These are phyloP conservation scores for Sphinx pinastri DNA, from an alignment of 2,888 invertebrate species.

Conservation along the genomic window DNA sequence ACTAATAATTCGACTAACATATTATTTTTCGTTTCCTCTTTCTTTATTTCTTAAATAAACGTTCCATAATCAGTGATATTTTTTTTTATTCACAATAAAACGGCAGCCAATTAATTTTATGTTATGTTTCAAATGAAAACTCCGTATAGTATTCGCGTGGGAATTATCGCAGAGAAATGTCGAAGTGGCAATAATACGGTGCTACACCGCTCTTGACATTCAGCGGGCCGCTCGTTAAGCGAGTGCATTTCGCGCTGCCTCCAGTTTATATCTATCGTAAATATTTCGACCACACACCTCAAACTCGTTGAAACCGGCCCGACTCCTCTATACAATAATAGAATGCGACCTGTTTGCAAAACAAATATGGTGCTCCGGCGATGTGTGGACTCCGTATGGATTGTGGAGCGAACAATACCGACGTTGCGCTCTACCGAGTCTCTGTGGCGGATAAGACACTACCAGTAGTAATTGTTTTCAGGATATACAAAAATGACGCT, in stretches of 20 bases:
- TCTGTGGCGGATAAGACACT: too few species aligned
- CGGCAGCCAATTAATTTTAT: too few species aligned
- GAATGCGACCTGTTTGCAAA: conserved; percentile 12
- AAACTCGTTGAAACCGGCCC: conserved; percentile 8
- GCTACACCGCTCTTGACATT: neutral
- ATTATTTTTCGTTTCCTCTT: too few species aligned
- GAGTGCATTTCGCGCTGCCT: conserved; percentile 32
- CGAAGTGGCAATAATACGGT: neutral
- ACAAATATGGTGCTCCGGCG: conserved; percentile 5
- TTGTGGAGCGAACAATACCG: neutral
- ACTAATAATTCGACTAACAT: too few species aligned
- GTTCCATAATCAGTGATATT: too few species aligned
- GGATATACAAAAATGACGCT: too few species aligned
- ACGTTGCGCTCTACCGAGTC: neutral
- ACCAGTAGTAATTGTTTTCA: too few species aligned
- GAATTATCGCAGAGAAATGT: neutral
- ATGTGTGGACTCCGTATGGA: neutral
- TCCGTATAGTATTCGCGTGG: neutral
- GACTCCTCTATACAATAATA: conserved; percentile 20
- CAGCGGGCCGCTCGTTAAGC: conserved; percentile 20
- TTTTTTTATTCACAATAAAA: too few species aligned
- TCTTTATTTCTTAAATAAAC: too few species aligned
- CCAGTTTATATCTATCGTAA: conserved; percentile 30
- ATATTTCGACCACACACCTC: conserved; percentile 19
- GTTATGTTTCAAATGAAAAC: too few species aligned